Conservation (phyloP, 92 coral and sea anemone genomes). For the Parazoanthus atlanticus region DNA sequence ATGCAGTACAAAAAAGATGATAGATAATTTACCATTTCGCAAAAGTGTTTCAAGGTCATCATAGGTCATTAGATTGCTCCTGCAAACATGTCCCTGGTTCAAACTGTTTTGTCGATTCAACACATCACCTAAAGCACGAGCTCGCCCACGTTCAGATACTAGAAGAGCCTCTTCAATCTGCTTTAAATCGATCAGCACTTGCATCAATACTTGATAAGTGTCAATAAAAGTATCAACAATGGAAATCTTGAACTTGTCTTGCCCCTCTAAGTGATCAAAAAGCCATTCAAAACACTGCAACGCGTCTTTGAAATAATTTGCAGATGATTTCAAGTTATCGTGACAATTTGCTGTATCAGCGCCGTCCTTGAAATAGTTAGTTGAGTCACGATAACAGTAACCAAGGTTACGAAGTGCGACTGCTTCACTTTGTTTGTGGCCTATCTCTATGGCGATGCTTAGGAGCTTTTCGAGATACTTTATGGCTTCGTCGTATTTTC, state of each 20-base stretch:
- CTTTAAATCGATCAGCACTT: no score
- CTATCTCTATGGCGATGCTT: no score
- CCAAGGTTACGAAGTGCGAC: constrained; percentile 5
- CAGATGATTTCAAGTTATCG: neutral
- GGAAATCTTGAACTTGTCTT: constrained; percentile 21
- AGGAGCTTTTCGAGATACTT: no score
- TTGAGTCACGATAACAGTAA: no score
- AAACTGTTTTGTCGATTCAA: neutral
- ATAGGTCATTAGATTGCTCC: no score
- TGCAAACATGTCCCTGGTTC: neutral
- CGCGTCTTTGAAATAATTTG: constrained; percentile 17
- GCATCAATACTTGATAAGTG: constrained; percentile 20
- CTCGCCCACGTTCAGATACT: neutral
- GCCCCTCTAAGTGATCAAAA: no score
- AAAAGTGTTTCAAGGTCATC: no score
- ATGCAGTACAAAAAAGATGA: no score
- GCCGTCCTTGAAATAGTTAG: neutral
- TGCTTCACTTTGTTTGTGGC: no score
- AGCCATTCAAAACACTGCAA: constrained; percentile 7
- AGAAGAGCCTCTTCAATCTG: no score
- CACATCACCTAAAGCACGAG: neutral
- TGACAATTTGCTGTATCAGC: neutral
- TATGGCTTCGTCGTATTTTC: no score
- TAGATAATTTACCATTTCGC: no score
- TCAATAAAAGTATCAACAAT: constrained; percentile 34